Evolutionary conservation across 2,888 invertebrate species (phyloP).

Genomic region (Hyppa rectilinea): DNA sequence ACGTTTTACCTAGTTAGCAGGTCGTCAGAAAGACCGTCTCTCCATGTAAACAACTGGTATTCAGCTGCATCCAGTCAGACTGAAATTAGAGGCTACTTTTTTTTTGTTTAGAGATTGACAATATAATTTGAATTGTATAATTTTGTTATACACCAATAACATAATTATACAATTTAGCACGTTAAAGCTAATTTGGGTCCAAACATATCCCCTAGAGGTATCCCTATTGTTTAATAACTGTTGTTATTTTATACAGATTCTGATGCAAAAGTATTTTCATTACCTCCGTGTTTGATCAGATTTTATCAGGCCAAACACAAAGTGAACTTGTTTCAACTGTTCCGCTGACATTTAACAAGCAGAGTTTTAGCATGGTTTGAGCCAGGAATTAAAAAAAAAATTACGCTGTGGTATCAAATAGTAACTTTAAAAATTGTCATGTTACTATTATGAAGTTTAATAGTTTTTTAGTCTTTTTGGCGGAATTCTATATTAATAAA

Average conservation of each 20-base stretch:
- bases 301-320: slow-evolving; percentile 37
- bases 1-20: too few species aligned
- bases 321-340: slow-evolving; percentile 49
- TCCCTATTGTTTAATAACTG: slow-evolving; percentile 16
- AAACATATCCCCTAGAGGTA: slow-evolving; percentile 18
- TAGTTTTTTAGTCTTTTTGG: too few species aligned
- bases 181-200: neutral
- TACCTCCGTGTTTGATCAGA: slow-evolving; percentile 41
- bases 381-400: slow-evolving; percentile 5
- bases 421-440: neutral
- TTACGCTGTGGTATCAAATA: neutral
- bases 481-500: neutral
- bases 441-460: neutral
- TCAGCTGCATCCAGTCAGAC: too few species aligned
- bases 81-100: too few species aligned
- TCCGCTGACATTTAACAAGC: slow-evolving; percentile 38
- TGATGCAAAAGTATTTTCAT: slow-evolving; percentile 56
- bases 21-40: too few species aligned
- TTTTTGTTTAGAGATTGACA: too few species aligned
- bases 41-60: too few species aligned
- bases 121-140: too few species aligned
- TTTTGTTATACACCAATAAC: neutral
- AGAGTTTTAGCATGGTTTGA: slow-evolving; percentile 36
- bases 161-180: neutral
- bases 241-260: slow-evolving; percentile 11